Conservation (phyloP, 1,140 invertebrate species). For the Drosophila paulistorum region DNA sequence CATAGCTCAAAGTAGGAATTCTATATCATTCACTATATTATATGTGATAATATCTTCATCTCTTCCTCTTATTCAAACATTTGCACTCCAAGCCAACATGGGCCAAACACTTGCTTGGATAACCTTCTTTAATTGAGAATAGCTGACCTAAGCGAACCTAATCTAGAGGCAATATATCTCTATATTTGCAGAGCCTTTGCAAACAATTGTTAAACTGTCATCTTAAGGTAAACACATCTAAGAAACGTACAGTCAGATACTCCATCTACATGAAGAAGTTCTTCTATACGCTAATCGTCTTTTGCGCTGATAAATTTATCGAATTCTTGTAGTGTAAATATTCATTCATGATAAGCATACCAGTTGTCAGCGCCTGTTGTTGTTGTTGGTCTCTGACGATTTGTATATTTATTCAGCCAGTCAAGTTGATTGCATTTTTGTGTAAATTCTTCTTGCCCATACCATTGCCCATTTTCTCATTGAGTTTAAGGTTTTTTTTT, state of each 20-base stretch:
- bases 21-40: no score
- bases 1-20: no score
- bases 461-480: conserved; percentile 1
- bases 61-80: background rate
- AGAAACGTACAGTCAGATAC: background rate
- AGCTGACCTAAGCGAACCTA: background rate
- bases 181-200: background rate
- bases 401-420: conserved; percentile 19
- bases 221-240: background rate
- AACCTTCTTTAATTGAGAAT: background rate
- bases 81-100: background rate
- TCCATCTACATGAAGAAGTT: background rate
- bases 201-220: conserved; percentile 9
- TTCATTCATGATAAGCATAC: conserved; percentile 22
- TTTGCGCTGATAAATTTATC: conserved; percentile 21
- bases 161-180: conserved; percentile 5
- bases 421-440: conserved; percentile 22
- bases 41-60: no score
- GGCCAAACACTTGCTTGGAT: background rate
- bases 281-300: conserved; percentile 14
- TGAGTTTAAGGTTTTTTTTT: background rate
- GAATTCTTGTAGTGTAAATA: conserved; percentile 17
- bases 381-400: conserved; percentile 6
- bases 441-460: conserved; percentile 20
- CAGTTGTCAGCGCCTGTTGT: conserved; percentile 19